A percentile compares a stretch with the other conserved stretches of the same genome.
These are phyloP conservation scores for Chroicocephalus ridibundus DNA, from an alignment of 2,113 vertebrate species.

Conservation along the genomic window DNA sequence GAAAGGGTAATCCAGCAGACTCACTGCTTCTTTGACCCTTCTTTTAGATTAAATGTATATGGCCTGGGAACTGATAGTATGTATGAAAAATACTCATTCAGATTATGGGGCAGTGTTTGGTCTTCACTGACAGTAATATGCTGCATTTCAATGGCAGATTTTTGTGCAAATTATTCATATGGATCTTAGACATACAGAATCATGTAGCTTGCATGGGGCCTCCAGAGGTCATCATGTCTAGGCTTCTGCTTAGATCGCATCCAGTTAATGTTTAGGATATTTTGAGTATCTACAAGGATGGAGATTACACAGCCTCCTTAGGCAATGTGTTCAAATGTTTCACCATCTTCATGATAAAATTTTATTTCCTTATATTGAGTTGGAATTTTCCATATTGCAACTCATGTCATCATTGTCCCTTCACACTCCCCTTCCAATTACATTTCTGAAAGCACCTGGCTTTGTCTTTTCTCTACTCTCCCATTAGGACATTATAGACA, in stretches of 20 bases:
- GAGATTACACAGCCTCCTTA: not conserved
- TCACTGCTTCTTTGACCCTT: not conserved
- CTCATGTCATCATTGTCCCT: not conserved
- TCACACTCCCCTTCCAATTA: accelerated
- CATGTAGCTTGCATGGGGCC: not conserved
- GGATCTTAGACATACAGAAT: not conserved
- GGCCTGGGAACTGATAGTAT: not conserved
- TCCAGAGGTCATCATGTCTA: not conserved
- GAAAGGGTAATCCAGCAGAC: not conserved
- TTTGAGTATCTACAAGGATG: not conserved
- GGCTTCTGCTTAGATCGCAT: not conserved
- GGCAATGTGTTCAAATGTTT: not conserved
- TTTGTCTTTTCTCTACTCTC: not conserved
- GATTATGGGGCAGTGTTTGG: not conserved
- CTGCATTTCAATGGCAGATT: not conserved
- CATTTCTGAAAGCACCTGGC: not conserved
- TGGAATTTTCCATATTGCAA: not conserved
- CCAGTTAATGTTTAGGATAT: not conserved
- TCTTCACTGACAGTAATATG: not conserved
- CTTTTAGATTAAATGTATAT: not conserved
- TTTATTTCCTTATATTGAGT: not conserved
- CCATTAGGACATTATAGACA: not conserved
- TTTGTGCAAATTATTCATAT: not conserved
- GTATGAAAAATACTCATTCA: not conserved
- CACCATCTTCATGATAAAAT: not conserved